These are phyloP conservation scores for Vesta saturnalis DNA, from an alignment of 2,888 invertebrate genomes.

Conservation along the genomic window DNA sequence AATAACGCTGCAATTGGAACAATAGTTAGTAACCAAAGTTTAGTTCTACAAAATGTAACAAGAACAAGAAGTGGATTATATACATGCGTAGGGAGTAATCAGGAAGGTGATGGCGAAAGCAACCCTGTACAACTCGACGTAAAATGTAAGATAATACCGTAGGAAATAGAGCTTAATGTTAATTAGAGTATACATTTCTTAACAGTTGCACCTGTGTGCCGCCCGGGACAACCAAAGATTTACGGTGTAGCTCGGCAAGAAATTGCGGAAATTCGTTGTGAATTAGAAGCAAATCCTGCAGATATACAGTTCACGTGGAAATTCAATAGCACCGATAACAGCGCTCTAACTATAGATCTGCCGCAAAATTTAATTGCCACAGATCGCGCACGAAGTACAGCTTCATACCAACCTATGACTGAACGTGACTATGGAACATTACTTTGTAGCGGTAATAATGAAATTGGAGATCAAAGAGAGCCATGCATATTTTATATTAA, in stretches of 20 bases:
- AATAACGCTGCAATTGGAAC: slow-evolving; percentile 84
- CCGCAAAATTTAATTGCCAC: slow-evolving; percentile 70
- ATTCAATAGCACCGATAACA: slow-evolving; percentile 72
- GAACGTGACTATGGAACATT: slow-evolving; percentile 80
- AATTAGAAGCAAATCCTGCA: slow-evolving; percentile 77
- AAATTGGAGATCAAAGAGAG: slow-evolving; percentile 75
- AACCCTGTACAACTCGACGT: slow-evolving; percentile 86
- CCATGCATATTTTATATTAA: slow-evolving; percentile 80
- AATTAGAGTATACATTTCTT: slow-evolving; percentile 25
- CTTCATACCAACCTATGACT: slow-evolving; percentile 76
- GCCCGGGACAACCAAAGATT: slow-evolving; percentile 72
- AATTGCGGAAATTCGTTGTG: slow-evolving; percentile 74
- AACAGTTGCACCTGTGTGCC: slow-evolving; percentile 79
- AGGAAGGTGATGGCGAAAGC: slow-evolving; percentile 88
- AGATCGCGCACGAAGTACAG: slow-evolving; percentile 72
- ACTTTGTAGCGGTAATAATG: slow-evolving; percentile 78
- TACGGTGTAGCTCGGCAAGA: slow-evolving; percentile 81
- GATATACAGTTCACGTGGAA: slow-evolving; percentile 78
- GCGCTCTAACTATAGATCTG: slow-evolving; percentile 74
- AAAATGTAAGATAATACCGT: slow-evolving; percentile 74
- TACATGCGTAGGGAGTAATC: slow-evolving; percentile 88
- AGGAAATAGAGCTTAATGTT: not conserved
- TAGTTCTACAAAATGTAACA: slow-evolving; percentile 86
- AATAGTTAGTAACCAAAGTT: slow-evolving; percentile 88
- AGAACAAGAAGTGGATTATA: slow-evolving; percentile 82